These are phyloP conservation scores for Trachelipus rathkii DNA, from an alignment of 1,140 invertebrate genomes.

Conservation along the genomic window DNA sequence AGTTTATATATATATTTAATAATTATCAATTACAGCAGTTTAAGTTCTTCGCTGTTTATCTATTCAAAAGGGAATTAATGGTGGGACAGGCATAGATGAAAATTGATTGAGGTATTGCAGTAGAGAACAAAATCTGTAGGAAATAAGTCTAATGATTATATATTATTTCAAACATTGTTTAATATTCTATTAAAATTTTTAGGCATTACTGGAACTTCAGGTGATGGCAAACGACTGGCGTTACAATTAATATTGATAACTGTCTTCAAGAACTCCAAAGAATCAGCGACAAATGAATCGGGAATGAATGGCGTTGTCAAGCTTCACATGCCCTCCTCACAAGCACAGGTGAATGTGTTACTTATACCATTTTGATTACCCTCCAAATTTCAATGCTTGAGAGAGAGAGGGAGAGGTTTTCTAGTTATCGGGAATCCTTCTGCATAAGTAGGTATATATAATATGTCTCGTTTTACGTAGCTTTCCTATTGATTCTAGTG, in stretches of 20 bases:
- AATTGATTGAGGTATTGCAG: too few relatives aligned
- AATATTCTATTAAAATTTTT: background rate
- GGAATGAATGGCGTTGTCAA: slow-evolving; percentile 56
- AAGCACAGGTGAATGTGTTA: background rate
- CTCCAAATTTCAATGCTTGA: background rate
- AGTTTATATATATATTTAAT: too few relatives aligned
- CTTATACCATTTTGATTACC: too few relatives aligned
- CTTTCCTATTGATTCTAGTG: too few relatives aligned
- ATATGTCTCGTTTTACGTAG: too few relatives aligned
- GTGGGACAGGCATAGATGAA: too few relatives aligned
- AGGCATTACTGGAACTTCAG: background rate
- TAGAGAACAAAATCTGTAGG: too few relatives aligned
- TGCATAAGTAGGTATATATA: background rate
- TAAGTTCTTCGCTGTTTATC: too few relatives aligned
- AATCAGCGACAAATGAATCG: slow-evolving; percentile 82
- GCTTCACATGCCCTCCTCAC: background rate
- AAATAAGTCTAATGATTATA: too few relatives aligned
- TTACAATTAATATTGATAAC: slow-evolving; percentile 89
- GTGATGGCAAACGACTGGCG: slow-evolving; percentile 69
- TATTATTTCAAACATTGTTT: background rate
- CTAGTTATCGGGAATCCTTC: background rate
- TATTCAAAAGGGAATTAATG: too few relatives aligned
- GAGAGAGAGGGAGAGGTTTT: background rate
- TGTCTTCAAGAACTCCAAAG: slow-evolving; percentile 63
- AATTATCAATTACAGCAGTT: too few relatives aligned